Base-by-base conservation (phyloP, 2,797 vertebrate species). In the Lutjanus argentimaculatus region DNA sequence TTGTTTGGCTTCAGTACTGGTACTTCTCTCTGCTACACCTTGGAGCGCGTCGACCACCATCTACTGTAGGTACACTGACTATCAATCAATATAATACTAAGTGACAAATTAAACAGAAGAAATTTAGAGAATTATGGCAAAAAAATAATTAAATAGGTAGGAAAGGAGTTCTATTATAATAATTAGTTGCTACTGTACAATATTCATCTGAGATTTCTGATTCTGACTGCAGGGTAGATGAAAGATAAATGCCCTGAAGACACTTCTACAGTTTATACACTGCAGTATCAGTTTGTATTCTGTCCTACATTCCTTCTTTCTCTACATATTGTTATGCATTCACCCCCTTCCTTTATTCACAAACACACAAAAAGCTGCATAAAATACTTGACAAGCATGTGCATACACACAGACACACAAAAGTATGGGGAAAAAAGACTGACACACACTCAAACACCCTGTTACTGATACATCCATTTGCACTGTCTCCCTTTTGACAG, bases 291-390 rank as follows among this genome's bases (percentile, higher is more conserved):
- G n/a, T 70, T 75, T 58, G 57, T 51, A n/a, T 40, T 52, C 40
- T 30, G 69, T 30, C n/a, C 63, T 77, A 57, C 10, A 67, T 77
- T 71, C n/a, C 42, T 49, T 61, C 7, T 64, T 49, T 42, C 4
- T 58, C 14, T 51, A 22, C 63, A 49, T 52, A 6, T 22, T 43
- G 19, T 53, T 45, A n/a, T 13, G 9, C 51, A 21, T 25, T 61
- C 61, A 58, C 12, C 17, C 51, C 25, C 6, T 65, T 30, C 22
- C 22, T 19, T 25, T 25, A 42, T 48, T 55, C n/a, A 66, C 14
- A 59, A 21, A 53, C n/a, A 69, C 49, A 72, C n/a, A 67, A 21
- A 58, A 43, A 43, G 8, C 10, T 21, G 10, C 13, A 51, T 15
- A 52, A 25, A 58, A n/a, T 11, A 52, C 11, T 9, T 40, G 2